A percentile compares a stretch with the other conserved stretches of the same genome.
Conservation (phyloP, 2,113 vertebrate genomes). For the Ranitomeya imitator region DNA sequence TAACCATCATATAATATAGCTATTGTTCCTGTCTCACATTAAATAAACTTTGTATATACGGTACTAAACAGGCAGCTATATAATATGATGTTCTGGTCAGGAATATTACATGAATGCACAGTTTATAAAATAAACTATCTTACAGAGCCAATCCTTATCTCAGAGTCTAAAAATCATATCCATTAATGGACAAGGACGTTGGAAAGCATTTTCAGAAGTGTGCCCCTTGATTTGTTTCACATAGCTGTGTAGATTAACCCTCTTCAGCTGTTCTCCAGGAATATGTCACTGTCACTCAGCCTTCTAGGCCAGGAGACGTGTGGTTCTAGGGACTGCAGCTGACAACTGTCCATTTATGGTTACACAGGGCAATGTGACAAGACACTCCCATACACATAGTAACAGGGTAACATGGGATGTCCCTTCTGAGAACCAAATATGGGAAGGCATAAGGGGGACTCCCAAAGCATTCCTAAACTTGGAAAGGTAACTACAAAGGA, state of each 20-base stretch:
- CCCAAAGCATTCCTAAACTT: background rate
- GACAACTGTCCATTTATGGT: background rate
- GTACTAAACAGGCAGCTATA: too few species aligned
- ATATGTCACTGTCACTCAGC: constrained; percentile 12
- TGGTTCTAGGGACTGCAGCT: background rate
- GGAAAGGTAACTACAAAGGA: background rate
- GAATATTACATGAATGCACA: too few species aligned
- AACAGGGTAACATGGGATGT: constrained; percentile 25
- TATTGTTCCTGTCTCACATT: too few species aligned
- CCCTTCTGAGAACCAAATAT: constrained; percentile 44
- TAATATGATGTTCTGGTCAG: too few species aligned
- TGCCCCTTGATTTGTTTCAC: background rate
- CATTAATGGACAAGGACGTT: background rate
- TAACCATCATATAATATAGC: too few species aligned
- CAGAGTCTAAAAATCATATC: background rate
- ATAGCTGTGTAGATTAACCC: background rate
- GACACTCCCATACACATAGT: constrained; percentile 43
- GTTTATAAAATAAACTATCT: background rate
- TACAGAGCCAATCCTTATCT: constrained; percentile 1
- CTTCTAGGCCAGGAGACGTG: background rate
- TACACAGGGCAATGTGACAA: constrained; percentile 1
- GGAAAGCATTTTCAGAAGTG: fast-evolving
- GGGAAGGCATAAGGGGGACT: background rate
- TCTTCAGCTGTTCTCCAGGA: background rate
- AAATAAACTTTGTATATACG: too few species aligned